These are phyloP conservation scores for Calephelis nemesis DNA, from an alignment of 1,140 invertebrate genomes.

Conservation along the genomic window DNA sequence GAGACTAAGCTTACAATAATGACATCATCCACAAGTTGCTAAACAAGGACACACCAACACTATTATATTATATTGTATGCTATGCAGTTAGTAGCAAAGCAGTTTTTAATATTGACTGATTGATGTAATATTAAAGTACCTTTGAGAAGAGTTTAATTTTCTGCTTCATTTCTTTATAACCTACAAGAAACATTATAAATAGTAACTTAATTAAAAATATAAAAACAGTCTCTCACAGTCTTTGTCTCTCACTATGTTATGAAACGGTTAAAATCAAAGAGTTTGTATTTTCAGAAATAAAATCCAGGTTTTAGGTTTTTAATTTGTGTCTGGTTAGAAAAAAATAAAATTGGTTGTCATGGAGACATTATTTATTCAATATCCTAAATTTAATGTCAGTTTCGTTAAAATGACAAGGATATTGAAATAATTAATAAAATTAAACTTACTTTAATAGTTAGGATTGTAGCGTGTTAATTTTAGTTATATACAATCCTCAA, in stretches of 20 bases:
- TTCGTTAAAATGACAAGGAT: not conserved
- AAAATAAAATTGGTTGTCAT: conserved; percentile 30
- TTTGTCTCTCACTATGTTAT: too few species aligned
- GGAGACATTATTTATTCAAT: conserved; percentile 19
- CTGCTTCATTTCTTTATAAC: conserved; percentile 58
- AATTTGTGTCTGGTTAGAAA: conserved; percentile 27
- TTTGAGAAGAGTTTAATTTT: conserved; percentile 54
- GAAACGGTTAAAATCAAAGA: too few species aligned
- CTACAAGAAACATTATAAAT: conserved; percentile 25
- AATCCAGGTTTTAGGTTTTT: not conserved
- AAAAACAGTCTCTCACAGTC: conserved; percentile 20
- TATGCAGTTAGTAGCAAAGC: not conserved
- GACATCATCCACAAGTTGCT: conserved; percentile 52
- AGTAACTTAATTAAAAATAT: too few species aligned
- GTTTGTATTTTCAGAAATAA: conserved; percentile 1
- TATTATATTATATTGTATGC: conserved; percentile 21
- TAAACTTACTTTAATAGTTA: not conserved
- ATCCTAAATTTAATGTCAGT: not conserved
- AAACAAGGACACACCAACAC: conserved; percentile 42
- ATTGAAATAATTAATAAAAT: not conserved
- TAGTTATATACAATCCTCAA: conserved; percentile 1
- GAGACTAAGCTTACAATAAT: conserved; percentile 35
- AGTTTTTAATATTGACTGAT: not conserved
- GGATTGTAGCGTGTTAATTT: not conserved
- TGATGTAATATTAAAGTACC: conserved; percentile 33